These are phyloP conservation scores for Neoniphon sammara DNA, from an alignment of 2,797 vertebrate species.

Conservation along the genomic window DNA sequence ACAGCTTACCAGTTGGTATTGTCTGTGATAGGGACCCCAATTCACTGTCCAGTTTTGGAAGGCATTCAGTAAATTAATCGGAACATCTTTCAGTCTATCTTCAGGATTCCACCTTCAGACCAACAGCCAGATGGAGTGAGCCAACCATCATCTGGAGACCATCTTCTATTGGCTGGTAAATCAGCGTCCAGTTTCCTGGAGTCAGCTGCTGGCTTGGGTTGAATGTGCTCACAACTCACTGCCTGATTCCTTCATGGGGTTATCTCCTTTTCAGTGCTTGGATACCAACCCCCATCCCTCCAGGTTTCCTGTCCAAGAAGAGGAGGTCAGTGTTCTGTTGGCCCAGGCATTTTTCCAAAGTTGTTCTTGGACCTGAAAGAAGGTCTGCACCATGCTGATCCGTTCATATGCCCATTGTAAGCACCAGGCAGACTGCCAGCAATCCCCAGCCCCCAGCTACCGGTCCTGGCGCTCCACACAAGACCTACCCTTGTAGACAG, in stretches of 20 bases:
- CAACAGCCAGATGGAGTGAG: not conserved
- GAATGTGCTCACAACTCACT: not conserved
- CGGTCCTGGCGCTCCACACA: not conserved
- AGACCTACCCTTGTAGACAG: not conserved
- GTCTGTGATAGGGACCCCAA: slow-evolving; percentile 6
- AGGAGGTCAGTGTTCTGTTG: too few relatives aligned
- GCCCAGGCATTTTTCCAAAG: too few relatives aligned
- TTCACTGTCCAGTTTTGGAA: slow-evolving; percentile 8
- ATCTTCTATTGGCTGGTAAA: not conserved
- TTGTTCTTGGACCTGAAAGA: too few relatives aligned
- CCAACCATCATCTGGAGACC: not conserved
- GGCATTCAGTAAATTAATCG: not conserved
- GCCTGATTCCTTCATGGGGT: too few relatives aligned
- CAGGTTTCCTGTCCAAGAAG: too few relatives aligned
- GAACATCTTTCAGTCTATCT: not conserved
- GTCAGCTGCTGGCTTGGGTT: not conserved
- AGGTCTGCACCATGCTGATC: too few relatives aligned
- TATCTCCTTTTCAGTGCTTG: too few relatives aligned
- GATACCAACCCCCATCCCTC: too few relatives aligned
- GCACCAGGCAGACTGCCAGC: too few relatives aligned
- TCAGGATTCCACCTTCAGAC: not conserved
- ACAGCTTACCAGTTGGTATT: not conserved
- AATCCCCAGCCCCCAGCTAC: too few relatives aligned
- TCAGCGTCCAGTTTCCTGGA: not conserved
- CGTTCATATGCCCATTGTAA: too few relatives aligned